Percentiles rank a stretch among this genome's conserved stretches.
Evolutionary conservation across 2,888 invertebrate species (phyloP).

Genomic region (Zelleria hepariella): DNA sequence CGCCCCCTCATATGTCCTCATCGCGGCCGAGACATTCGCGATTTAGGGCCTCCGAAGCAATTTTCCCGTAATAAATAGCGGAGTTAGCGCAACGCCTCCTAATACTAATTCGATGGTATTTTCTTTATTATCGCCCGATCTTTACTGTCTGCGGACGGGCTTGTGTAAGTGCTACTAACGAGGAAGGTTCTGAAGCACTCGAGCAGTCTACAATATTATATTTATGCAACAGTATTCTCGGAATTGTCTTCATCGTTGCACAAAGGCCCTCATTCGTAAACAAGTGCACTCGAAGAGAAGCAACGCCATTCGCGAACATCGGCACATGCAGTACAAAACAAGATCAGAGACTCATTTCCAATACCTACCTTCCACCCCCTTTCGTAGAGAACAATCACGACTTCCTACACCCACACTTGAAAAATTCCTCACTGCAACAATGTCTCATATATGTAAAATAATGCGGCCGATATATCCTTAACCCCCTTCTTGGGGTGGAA

Average conservation of each 20-base stretch:
- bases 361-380: constrained; percentile 2
- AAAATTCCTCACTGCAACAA: constrained; percentile 61
- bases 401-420: constrained; percentile 24
- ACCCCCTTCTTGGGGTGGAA: constrained; percentile 37
- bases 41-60: constrained; percentile 30
- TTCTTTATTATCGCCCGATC: constrained; percentile 6
- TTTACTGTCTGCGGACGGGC: neutral
- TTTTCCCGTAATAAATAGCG: constrained; percentile 34
- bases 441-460: constrained; percentile 71
- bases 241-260: neutral
- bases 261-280: neutral
- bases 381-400: neutral
- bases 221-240: neutral
- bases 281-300: neutral
- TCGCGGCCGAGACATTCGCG: constrained; percentile 21
- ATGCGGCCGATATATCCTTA: constrained; percentile 66
- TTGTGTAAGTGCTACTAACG: neutral
- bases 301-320: neutral
- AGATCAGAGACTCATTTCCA: neutral
- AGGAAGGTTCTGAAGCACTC: neutral
- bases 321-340: neutral
- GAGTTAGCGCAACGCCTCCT: constrained; percentile 25
- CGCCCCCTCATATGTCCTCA: constrained; percentile 59
- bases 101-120: constrained; percentile 23
- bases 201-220: neutral